Conservation (phyloP, 2,797 vertebrate species). For the Rhodeus uyekii region DNA sequence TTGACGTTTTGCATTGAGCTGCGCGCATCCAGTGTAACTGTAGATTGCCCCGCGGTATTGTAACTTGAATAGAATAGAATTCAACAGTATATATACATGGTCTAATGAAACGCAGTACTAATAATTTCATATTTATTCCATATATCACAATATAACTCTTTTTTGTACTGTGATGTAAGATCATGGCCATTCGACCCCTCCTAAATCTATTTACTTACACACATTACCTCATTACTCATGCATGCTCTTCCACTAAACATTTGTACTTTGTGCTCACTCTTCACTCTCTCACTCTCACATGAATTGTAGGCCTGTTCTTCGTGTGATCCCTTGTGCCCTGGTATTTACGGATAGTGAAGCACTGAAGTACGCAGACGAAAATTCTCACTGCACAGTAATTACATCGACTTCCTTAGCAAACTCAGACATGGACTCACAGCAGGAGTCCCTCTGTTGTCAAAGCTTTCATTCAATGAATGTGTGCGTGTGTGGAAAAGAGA, state of each 20-base stretch:
- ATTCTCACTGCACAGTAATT: slow-evolving; percentile 49
- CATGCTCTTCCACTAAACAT: not conserved
- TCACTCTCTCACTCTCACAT: slow-evolving; percentile 29
- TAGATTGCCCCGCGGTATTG: too few species aligned
- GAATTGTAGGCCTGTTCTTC: slow-evolving; percentile 24
- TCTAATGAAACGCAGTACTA: too few species aligned
- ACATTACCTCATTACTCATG: not conserved
- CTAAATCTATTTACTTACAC: not conserved
- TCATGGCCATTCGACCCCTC: not conserved
- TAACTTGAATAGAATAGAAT: too few species aligned
- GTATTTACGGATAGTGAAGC: slow-evolving; percentile 43
- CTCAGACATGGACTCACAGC: slow-evolving; percentile 45
- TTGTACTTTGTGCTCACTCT: slow-evolving; percentile 27
- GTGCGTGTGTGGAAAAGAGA: not conserved
- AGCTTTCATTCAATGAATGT: not conserved
- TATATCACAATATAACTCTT: too few species aligned
- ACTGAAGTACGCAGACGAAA: slow-evolving; percentile 37
- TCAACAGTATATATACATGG: too few species aligned
- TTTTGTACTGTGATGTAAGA: not conserved
- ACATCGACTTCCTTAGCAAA: slow-evolving; percentile 51
- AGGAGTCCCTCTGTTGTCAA: slow-evolving; percentile 40
- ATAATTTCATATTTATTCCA: too few species aligned
- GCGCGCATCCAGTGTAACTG: not conserved
- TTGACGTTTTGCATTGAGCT: not conserved
- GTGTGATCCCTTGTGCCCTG: slow-evolving; percentile 39